Conservation (phyloP, 2,888 invertebrate species). For the Herminia tarsipennalis region DNA sequence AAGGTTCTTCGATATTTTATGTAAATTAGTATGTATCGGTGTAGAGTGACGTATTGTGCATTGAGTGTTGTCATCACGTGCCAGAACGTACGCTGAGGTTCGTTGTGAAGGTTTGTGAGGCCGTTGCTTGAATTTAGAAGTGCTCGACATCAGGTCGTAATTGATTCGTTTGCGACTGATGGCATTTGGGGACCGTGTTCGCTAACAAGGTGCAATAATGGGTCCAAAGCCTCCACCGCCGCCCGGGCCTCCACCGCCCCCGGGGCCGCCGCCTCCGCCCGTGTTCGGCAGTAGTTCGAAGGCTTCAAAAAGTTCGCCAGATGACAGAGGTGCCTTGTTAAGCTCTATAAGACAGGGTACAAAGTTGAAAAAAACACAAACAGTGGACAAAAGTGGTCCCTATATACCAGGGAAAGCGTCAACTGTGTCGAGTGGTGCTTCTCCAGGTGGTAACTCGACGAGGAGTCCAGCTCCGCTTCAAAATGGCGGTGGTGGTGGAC, state of each 20-base stretch:
- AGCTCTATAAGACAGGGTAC: conserved; percentile 94
- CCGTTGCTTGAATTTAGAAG: conserved; percentile 38
- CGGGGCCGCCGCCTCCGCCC: conserved; percentile 85
- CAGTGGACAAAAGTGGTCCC: conserved; percentile 96
- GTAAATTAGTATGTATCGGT: conserved; percentile 74
- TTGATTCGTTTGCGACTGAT: conserved; percentile 46
- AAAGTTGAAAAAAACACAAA: conserved; percentile 93
- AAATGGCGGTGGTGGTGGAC: conserved; percentile 68
- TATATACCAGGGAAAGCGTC: conserved; percentile 87
- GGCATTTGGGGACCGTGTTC: conserved; percentile 53
- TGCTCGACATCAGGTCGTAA: conserved; percentile 35
- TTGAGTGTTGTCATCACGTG: conserved; percentile 69
- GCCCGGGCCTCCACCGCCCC: conserved; percentile 88
- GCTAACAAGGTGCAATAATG: conserved; percentile 52
- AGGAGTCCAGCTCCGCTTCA: conserved; percentile 66
- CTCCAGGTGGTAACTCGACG: conserved; percentile 64
- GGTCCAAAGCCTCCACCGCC: conserved; percentile 87
- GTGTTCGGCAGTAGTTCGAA: conserved; percentile 76
- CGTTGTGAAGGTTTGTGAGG: conserved; percentile 44
- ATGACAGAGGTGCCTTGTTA: conserved; percentile 89
- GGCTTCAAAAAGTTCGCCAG: conserved; percentile 64
- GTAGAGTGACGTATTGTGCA: conserved; percentile 63
- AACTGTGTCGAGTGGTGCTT: conserved; percentile 55
- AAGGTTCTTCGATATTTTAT: conserved; percentile 78
- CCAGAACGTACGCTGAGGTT: conserved; percentile 54